Percentiles rank a stretch among this genome's conserved stretches.
Conservation (phyloP, 2,113 vertebrate genomes). For the Ancistrus triradiatus region DNA sequence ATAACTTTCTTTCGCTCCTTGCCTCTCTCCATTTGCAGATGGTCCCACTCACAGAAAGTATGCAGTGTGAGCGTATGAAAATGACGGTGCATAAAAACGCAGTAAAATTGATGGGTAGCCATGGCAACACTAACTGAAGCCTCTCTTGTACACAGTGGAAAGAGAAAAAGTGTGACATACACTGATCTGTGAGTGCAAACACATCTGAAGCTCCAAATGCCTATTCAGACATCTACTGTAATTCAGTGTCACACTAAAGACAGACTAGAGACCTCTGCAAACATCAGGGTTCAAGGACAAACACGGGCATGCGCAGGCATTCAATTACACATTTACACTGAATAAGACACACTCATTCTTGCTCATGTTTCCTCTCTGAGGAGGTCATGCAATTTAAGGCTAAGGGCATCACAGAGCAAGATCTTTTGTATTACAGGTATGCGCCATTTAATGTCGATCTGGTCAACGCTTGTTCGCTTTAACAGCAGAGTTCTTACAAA, state of each 20-base stretch:
- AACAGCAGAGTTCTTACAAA: too few relatives aligned
- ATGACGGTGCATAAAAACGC: constrained; percentile 27
- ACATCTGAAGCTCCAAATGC: neutral
- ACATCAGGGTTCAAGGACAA: neutral
- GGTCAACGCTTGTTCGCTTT: too few relatives aligned
- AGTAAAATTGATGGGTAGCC: constrained; percentile 44
- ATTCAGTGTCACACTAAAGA: neutral
- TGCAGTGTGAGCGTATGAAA: constrained; percentile 20
- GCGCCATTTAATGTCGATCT: too few relatives aligned
- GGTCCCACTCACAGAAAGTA: constrained; percentile 3
- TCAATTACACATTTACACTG: neutral
- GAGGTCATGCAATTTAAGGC: too few relatives aligned
- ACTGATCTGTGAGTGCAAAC: constrained; percentile 5
- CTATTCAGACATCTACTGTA: neutral
- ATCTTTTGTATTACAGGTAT: too few relatives aligned
- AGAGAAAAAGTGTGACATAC: constrained; percentile 9
- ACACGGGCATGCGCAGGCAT: neutral
- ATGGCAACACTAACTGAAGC: constrained; percentile 49
- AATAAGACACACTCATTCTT: neutral
- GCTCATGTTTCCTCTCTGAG: too few relatives aligned
- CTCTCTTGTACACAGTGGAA: constrained; percentile 17
- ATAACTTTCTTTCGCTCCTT: neutral
- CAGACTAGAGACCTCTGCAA: neutral
- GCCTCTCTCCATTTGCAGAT: constrained; percentile 10
- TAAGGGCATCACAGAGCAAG: too few relatives aligned